Evolutionary conservation across 2,113 vertebrate genomes (phyloP).

Genomic region (Albula goreensis): DNA sequence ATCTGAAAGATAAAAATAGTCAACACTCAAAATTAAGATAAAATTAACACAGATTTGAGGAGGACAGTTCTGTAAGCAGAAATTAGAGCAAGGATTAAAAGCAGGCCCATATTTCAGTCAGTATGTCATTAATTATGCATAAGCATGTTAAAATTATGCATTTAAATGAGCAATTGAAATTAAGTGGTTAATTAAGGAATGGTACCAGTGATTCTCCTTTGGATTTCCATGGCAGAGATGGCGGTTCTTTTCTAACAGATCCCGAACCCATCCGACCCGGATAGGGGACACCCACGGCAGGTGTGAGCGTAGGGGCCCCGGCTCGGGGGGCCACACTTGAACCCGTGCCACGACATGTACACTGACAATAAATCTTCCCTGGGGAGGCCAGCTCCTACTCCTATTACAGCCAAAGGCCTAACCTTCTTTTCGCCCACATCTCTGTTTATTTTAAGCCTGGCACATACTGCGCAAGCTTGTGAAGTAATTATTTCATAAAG

Average conservation of each 20-base stretch:
- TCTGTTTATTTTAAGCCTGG: conserved; percentile 69
- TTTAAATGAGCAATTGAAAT: too few relatives aligned
- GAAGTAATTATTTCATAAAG: conserved; percentile 71
- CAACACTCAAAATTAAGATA: too few relatives aligned
- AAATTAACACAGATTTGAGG: too few relatives aligned
- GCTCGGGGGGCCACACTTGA: conserved; percentile 67
- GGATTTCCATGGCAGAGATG: conserved; percentile 63
- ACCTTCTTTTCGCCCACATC: conserved; percentile 53
- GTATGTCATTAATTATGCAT: too few relatives aligned
- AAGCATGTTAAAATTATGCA: too few relatives aligned
- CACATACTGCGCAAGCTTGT: conserved; percentile 56
- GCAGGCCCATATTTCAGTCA: too few relatives aligned
- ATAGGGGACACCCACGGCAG: conserved; percentile 46
- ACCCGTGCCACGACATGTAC: conserved; percentile 69
- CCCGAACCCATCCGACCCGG: conserved; percentile 40
- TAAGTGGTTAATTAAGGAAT: too few relatives aligned
- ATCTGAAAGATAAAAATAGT: too few relatives aligned
- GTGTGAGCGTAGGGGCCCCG: conserved; percentile 44
- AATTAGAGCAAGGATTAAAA: too few relatives aligned
- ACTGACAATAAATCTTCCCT: conserved; percentile 75
- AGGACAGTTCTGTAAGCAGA: too few relatives aligned
- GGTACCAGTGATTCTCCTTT: conserved; percentile 51
- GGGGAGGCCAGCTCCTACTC: conserved; percentile 54
- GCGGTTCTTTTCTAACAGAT: conserved; percentile 70
- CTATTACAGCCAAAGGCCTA: conserved; percentile 59